Conservation (phyloP, 2,888 invertebrate species). For the Rotaria macrura region DNA sequence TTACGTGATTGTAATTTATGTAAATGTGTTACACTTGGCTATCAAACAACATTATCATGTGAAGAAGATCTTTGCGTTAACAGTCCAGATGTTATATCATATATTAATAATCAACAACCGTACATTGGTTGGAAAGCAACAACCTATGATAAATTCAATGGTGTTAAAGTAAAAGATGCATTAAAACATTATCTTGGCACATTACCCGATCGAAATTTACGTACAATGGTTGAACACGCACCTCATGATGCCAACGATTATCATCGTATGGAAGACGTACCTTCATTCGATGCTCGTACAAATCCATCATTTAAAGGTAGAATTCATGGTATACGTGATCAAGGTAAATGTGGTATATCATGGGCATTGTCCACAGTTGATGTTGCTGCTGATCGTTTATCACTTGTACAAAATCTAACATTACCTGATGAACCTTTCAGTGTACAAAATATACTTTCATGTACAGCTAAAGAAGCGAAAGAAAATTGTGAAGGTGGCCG, state of each 20-base stretch:
- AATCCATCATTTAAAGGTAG: background rate
- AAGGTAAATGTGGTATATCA: constrained; percentile 32
- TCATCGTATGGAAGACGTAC: background rate
- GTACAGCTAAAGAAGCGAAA: constrained; percentile 26
- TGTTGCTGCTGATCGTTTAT: constrained; percentile 30
- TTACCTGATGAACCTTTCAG: constrained; percentile 22
- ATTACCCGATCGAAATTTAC: background rate
- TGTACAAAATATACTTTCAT: constrained; percentile 32
- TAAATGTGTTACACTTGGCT: background rate
- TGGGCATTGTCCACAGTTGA: constrained; percentile 33
- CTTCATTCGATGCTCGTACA: constrained; percentile 17
- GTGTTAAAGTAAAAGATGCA: constrained; percentile 8
- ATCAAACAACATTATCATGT: background rate
- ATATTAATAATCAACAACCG: background rate
- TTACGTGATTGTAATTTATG: constrained; percentile 19
- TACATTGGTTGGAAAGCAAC: background rate
- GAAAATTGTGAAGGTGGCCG: constrained; percentile 27
- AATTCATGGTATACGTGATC: constrained; percentile 24
- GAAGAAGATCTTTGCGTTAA: constrained; percentile 8
- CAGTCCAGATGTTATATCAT: background rate
- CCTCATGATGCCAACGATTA: background rate
- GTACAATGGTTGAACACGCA: background rate
- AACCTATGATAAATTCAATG: background rate
- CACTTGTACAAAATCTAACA: constrained; percentile 25
- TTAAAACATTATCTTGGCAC: constrained; percentile 5